Percentiles rank a stretch among this genome's conserved stretches.
These are phyloP conservation scores for Rhimphoctona megacephalus DNA, from an alignment of 2,888 invertebrate genomes.

Conservation along the genomic window DNA sequence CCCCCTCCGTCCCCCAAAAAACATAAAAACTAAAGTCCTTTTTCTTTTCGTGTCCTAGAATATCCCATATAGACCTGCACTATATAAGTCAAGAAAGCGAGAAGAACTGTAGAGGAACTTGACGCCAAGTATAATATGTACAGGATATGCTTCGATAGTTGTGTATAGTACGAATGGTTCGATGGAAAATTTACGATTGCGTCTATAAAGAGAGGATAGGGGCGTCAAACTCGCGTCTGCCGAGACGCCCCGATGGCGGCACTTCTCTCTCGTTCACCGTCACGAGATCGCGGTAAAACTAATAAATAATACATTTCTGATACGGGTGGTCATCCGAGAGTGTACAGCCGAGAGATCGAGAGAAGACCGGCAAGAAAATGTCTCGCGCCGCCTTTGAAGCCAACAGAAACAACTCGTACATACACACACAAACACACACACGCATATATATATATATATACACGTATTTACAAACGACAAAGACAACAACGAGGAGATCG, in stretches of 20 bases:
- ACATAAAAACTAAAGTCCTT: not conserved
- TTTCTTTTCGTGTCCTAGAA: not conserved
- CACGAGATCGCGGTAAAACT: slow-evolving; percentile 71
- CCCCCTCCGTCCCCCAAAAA: not conserved
- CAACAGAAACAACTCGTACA: slow-evolving; percentile 59
- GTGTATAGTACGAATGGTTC: slow-evolving; percentile 55
- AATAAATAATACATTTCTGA: slow-evolving; percentile 79
- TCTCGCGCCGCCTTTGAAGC: slow-evolving; percentile 76
- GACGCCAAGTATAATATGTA: slow-evolving; percentile 36
- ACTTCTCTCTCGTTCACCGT: slow-evolving; percentile 68
- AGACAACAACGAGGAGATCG: slow-evolving; percentile 49
- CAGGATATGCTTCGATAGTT: slow-evolving; percentile 39
- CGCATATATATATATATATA: slow-evolving; percentile 4
- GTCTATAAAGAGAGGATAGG: slow-evolving; percentile 67
- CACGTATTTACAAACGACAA: slow-evolving; percentile 38
- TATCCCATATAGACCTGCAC: slow-evolving; percentile 1
- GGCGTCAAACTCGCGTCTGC: slow-evolving; percentile 64
- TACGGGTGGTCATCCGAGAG: slow-evolving; percentile 73
- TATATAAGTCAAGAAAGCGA: slow-evolving; percentile 2
- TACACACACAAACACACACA: not conserved
- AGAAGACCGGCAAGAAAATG: slow-evolving; percentile 70
- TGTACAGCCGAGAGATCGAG: slow-evolving; percentile 44
- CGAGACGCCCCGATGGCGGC: slow-evolving; percentile 66
- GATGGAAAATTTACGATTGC: slow-evolving; percentile 76
- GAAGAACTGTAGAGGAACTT: slow-evolving; percentile 2